Evolutionary conservation across 2,797 vertebrate genomes (phyloP), one percentile per base, ranked within the genome.

Genomic region (Sarcoramphus papa): DNA sequence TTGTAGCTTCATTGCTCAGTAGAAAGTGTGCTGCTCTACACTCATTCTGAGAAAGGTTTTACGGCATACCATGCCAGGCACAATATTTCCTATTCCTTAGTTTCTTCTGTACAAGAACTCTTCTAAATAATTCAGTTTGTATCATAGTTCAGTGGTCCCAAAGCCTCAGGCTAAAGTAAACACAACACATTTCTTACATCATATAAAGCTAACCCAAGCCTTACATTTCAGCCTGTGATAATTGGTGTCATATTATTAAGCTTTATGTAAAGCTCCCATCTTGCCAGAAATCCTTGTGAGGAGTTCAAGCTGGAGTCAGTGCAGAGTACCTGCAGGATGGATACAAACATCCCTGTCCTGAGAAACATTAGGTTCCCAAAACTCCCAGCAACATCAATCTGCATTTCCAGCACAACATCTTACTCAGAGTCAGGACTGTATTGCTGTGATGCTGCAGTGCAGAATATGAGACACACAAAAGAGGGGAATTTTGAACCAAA

Each of bases 141-240:
- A 83, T 93, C 77, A 74, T 18, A 87, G 75, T 81, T 89, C 75
- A 94, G 77, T 69, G 81, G 72, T 83, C 88, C 72, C 86, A 97
- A 95, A 95, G 86, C 88, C 91, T 88, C 27, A 43, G 64, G 81
- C 68, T 94, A 85, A 96, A 90, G 87, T 75, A 93, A 96, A 94
- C 47, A 62, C n/a, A 87, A 75, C 80, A 65, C 47, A 67, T 81
- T 93, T 94, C 79, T 90, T 91, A 80, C 50, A 93, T 79, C 65
- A 65, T 14, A 73, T 75, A 94, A 96, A 95, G 84, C 75, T 91
- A 94, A 95, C 64, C 60, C 84, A 94, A 80, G 74, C 85, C 62
- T 89, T 80, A 85, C 47, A 5, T 92, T 95, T 85, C 50, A 91
- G 90, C 51, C 89, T 84, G 57, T 65, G 89, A 90, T 93, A 93